A percentile compares a stretch with the other conserved stretches of the same genome.
These are phyloP conservation scores for Ibycter americanus DNA, from an alignment of 2,797 vertebrate genomes.

Conservation along the genomic window DNA sequence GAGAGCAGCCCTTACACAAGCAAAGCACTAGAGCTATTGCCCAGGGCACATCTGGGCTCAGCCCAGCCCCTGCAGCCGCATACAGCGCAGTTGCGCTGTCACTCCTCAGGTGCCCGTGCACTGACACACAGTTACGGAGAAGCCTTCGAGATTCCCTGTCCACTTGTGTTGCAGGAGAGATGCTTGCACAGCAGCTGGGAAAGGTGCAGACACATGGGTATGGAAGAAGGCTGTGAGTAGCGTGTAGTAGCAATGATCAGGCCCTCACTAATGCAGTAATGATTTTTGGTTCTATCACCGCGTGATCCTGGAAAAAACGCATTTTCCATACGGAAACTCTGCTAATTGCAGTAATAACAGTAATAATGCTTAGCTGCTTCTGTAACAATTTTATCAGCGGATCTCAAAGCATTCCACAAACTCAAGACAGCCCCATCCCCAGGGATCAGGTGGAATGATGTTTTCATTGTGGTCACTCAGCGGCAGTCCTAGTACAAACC, in stretches of 20 bases:
- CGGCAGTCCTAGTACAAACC: not conserved
- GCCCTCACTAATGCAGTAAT: accelerated
- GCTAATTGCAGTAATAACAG: not conserved
- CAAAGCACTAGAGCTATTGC: not conserved
- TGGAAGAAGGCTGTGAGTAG: not conserved
- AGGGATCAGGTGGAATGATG: not conserved
- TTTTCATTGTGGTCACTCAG: accelerated
- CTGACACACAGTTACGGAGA: not conserved
- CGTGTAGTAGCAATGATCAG: not conserved
- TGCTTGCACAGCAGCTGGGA: not conserved
- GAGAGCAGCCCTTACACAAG: not conserved
- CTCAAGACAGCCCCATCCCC: not conserved
- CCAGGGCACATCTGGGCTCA: not conserved
- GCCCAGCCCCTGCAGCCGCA: not conserved
- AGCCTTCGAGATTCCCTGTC: not conserved
- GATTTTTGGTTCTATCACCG: not conserved
- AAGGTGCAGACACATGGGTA: not conserved
- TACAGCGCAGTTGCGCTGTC: not conserved
- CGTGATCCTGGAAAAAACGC: accelerated
- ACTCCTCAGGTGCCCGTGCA: not conserved
- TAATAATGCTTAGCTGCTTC: not conserved
- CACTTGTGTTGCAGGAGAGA: not conserved
- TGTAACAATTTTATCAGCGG: not conserved
- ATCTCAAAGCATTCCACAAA: not conserved
- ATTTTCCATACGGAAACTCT: not conserved